Conservation (phyloP, 2,888 invertebrate species). For the Microplitis deprimator region DNA sequence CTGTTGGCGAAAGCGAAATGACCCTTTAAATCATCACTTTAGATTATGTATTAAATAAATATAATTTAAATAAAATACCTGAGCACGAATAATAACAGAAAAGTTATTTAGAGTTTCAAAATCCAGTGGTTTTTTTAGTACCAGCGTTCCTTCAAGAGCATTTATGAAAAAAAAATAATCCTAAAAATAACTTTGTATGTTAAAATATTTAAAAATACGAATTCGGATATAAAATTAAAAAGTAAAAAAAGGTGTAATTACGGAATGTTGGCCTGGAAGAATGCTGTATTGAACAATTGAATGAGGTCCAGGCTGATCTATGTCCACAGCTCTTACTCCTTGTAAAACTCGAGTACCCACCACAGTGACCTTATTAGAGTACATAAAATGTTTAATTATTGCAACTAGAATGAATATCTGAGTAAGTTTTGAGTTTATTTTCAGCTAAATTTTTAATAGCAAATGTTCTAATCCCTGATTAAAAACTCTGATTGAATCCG, state of each 20-base stretch:
- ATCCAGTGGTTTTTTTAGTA: conserved; percentile 85
- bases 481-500: too few species aligned
- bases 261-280: conserved; percentile 83
- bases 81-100: conserved; percentile 79
- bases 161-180: conserved; percentile 89
- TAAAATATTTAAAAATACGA: conserved; percentile 24
- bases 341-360: conserved; percentile 80
- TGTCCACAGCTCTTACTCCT: conserved; percentile 84
- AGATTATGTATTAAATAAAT: neutral
- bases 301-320: conserved; percentile 90
- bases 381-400: conserved; percentile 12
- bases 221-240: conserved; percentile 14
- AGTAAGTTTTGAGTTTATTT: too few species aligned
- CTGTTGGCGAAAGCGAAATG: too few species aligned
- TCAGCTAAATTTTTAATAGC: too few species aligned
- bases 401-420: too few species aligned
- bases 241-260: conserved; percentile 60
- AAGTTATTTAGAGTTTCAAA: conserved; percentile 86
- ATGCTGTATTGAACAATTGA: conserved; percentile 89
- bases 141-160: conserved; percentile 87
- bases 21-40: too few species aligned
- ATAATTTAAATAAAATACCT: conserved; percentile 64
- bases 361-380: conserved; percentile 71
- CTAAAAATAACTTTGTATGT: conserved; percentile 67
- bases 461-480: too few species aligned